A percentile compares a stretch with the other conserved stretches of the same genome.
Evolutionary conservation across 2,888 invertebrate species (phyloP).

Genomic region (Trilocha varians): DNA sequence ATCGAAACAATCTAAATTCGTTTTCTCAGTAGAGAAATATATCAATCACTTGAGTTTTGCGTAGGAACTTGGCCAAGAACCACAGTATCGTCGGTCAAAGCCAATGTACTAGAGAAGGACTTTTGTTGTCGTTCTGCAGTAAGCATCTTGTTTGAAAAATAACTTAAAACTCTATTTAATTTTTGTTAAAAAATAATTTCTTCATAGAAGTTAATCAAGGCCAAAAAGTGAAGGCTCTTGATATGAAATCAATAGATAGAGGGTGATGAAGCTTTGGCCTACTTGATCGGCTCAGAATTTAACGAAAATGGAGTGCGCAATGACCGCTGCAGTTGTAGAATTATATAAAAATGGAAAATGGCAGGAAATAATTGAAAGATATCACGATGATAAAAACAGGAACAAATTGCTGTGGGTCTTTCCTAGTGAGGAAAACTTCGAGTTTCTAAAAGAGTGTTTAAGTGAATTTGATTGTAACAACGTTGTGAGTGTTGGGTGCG

Average conservation of each 20-base stretch:
- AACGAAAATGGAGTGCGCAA: constrained; percentile 56
- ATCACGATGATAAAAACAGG: constrained; percentile 64
- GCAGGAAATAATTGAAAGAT: constrained; percentile 53
- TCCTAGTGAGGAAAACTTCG: constrained; percentile 78
- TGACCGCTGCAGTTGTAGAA: constrained; percentile 44
- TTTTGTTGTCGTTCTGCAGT: not conserved
- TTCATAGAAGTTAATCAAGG: no score
- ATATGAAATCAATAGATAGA: no score
- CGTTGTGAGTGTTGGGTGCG: constrained; percentile 83
- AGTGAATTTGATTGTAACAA: constrained; percentile 49
- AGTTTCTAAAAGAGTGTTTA: constrained; percentile 68
- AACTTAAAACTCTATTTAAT: no score
- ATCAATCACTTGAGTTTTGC: constrained; percentile 27
- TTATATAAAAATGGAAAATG: constrained; percentile 59
- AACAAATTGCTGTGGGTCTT: constrained; percentile 81
- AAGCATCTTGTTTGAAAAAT: constrained; percentile 2
- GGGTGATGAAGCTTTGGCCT: no score
- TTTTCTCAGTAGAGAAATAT: constrained; percentile 22
- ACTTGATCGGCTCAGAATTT: no score
- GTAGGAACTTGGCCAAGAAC: constrained; percentile 13
- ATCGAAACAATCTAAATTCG: constrained; percentile 17
- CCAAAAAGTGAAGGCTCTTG: no score
- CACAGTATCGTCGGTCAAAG: constrained; percentile 17
- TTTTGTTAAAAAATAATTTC: no score
- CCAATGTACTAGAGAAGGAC: constrained; percentile 23